Conservation (phyloP, 2,797 vertebrate genomes). For the Gambusia yucatana region DNA sequence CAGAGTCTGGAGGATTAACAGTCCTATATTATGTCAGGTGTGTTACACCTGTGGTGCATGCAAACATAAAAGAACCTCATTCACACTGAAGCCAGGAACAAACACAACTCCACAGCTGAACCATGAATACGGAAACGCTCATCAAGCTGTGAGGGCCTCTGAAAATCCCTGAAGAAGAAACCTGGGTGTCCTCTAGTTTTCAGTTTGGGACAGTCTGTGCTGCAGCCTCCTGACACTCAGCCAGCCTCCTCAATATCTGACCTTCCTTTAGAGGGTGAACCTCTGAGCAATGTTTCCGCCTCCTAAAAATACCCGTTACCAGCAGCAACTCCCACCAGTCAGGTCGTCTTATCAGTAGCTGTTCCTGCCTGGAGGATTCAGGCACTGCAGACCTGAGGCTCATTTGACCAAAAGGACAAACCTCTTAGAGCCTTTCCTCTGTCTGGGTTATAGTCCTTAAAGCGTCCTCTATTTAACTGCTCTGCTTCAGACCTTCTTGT, state of each 20-base stretch:
- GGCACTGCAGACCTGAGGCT: conserved; percentile 23
- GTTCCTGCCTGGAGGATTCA: conserved; percentile 36
- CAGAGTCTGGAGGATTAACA: neutral
- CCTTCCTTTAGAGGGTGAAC: conserved; percentile 54
- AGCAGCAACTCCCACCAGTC: conserved; percentile 12
- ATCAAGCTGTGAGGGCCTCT: neutral
- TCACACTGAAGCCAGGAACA: neutral
- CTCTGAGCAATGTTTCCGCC: conserved; percentile 68
- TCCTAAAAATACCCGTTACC: conserved; percentile 76
- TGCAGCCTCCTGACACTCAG: conserved; percentile 6
- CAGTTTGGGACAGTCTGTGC: conserved; percentile 38
- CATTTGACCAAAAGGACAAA: neutral
- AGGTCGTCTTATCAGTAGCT: conserved; percentile 24
- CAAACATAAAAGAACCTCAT: neutral
- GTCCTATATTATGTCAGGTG: neutral
- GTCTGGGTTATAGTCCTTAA: conserved; percentile 1
- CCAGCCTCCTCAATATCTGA: conserved; percentile 17
- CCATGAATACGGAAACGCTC: neutral
- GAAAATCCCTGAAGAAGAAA: neutral
- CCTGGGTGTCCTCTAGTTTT: conserved; percentile 2
- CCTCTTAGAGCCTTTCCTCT: conserved; percentile 10
- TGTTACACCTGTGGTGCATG: neutral
- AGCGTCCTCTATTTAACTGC: conserved; percentile 6
- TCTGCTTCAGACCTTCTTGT: neutral
- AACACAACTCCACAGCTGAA: neutral